Base-by-base conservation (phyloP, 1,140 invertebrate genomes). In the Melitaea cinxia region DNA sequence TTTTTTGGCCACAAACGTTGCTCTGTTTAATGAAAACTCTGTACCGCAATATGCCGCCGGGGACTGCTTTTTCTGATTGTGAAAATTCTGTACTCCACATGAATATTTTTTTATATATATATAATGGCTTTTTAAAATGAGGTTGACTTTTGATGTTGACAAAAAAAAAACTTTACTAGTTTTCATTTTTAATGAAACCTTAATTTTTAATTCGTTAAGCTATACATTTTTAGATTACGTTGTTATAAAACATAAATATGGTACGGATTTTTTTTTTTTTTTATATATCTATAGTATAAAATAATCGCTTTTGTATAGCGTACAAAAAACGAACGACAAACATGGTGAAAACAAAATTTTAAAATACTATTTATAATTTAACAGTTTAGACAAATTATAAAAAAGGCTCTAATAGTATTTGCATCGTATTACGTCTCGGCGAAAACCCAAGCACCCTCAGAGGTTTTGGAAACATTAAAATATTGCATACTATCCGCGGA, bases 1-100 rank as follows among this genome's bases (percentile, higher is more conserved):
- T n/a, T n/a, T 85, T 88, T 82, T 77, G 80, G 81, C 78, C 80
- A 83, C 85, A 88, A 84, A 75, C 82, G 79, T 65, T 73, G 75
- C 75, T 79, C 77, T 83, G 77, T 87, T 87, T 89, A 89, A 89
- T 89, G 86, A 87, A 89, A 89, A 86, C 77, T 77, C 72, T 73
- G 78, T 82, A 81, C 76, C 80, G 75, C 77, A 85, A 81, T 82
- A 84, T 79, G 86, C 86, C 86, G 74, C 78, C 50, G 80, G 83
- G 83, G 78, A 78, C 73, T 76, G 79, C 75, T 87, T 77, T 78
- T 76, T 82, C 80, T 85, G 86, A 87, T 89, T 89, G 83, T 80
- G 61, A 72, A 78, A 72, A 78, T 83, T 80, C 73, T 75, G 73
- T 78, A 72, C 62, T 71, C 69, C 68, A 70, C 78, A 81, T 83